Conservation (phyloP, 2,888 invertebrate species). For the Entomobrya proxima region DNA sequence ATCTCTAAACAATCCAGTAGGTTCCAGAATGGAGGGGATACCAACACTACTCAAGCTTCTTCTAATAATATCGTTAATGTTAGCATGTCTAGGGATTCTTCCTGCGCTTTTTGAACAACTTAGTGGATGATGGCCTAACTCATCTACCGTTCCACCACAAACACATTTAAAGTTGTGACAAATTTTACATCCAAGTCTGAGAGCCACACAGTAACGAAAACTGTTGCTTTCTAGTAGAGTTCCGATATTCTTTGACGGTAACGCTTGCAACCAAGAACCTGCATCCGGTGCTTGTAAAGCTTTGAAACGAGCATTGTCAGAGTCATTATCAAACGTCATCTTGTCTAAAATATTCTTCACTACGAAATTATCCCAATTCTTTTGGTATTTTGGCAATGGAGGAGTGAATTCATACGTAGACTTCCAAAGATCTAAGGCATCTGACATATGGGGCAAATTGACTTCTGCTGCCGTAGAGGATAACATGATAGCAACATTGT, state of each 20-base stretch:
- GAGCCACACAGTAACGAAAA: conserved; percentile 12
- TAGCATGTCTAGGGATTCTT: background rate
- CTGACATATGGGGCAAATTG: background rate
- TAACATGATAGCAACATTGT: background rate
- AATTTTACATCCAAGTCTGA: background rate
- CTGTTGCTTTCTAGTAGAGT: conserved; percentile 25
- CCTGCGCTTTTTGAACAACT: background rate
- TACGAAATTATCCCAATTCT: background rate
- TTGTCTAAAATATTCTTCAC: background rate
- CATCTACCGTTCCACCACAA: conserved; percentile 27
- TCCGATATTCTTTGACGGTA: conserved; percentile 38
- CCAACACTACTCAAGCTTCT: background rate
- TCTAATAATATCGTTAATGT: background rate
- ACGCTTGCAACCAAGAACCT: conserved; percentile 18
- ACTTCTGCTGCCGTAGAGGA: background rate
- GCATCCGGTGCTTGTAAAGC: background rate
- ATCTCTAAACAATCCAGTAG: background rate
- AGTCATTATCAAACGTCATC: no score
- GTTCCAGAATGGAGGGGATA: background rate
- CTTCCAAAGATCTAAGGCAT: background rate
- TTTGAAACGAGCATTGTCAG: background rate
- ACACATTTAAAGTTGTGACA: conserved; percentile 16
- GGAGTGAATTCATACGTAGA: background rate
- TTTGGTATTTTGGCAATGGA: background rate
- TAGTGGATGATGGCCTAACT: background rate